Base-by-base conservation (phyloP, 64 coral and sea anemone genomes). In the Stichodactyla mertensii region DNA sequence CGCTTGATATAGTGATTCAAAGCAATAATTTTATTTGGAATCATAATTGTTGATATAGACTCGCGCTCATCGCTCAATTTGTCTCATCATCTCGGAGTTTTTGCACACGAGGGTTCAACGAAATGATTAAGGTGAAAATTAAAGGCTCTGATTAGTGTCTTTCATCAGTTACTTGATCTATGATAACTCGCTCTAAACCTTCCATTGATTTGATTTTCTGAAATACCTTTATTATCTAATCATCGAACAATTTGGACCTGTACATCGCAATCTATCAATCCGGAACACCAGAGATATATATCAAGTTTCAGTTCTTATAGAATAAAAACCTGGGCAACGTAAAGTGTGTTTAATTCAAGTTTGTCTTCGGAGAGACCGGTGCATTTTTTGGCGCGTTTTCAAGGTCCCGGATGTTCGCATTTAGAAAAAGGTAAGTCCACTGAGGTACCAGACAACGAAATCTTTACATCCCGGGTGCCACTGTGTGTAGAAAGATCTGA, bases 41-140 rank as follows among this genome's bases (percentile, higher is more conserved):
- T 0, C 36, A 16, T 81, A 55, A 81, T 81, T 81, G n/a, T 20
- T 22, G 53, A 81, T 81, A 81, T 81, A 53, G 53, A 52, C 36
- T 53, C 78, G 6, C 16, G 54, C 78, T 53, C 51, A 20, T 10
- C 6, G 78, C 26, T 54, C 78, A 81, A 81, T 81, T 81, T 81
- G 78, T 19, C 12, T 81, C 78, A 81, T 81, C 78, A 54, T 81
- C 19, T 81, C 53, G 4, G 78, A 81, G 16, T 81, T 20, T 53
- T 81, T 81, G 51, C 6, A 55, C 78, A 53, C 19, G 31, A 20
- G 51, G 26, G 19, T 81, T 20, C 53, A 81, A 20, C 51, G 52
- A 81, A 18, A 81, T 81, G 78, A 81, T 81, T 81, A 81, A 81
- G 53, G 78, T 53, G 78, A 81, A 55, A 81, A 81, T 81, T 81